Evolutionary conservation across 2,113 vertebrate species (phyloP), one percentile per base, ranked within the genome.

Genomic region (Tachuris rubrigastra): DNA sequence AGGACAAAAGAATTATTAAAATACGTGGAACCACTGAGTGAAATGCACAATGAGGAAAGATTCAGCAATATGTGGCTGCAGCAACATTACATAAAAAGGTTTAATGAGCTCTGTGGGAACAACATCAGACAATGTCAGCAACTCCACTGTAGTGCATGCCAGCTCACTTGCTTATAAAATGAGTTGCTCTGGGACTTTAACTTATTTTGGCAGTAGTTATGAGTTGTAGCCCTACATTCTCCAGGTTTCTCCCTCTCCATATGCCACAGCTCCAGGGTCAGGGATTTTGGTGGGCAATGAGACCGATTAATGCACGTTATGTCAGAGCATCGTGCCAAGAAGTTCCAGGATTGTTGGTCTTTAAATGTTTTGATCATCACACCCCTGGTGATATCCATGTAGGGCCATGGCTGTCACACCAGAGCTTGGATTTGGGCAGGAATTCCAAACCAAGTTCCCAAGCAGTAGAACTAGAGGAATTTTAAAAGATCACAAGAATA

Each of bases 41-140:
- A 93, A 83, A 87, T 4, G 56, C 67, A 69, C 75, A 31, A 52
- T 2, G 75, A 91, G 62, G 87, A 90, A 79, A 73, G 63, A 82
- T 68, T 81, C 37, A 39, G 76, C 69, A 44, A 60, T 46, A 73
- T 4, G 49, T 52, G 89, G 90, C 90, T 92, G 89, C 92, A 94
- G 92, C 88, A 85, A 17, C 2, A 47, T 82, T 95, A 91, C 81
- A 89, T 89, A 73, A 91, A 94, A 67, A 87, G 66, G 27, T 85
- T 95, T 95, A 93, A 97, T 83, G 89, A 93, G 95, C 87, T 96
- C 87, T 44, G 59, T 73, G 91, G 92, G 95, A 96, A 41, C 73
- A 82, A 8, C 89, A 95, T 66, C 90, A 92, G 65, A 75, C 87
- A 35, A 87, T 83, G 71, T 94, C 95, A 95, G 96, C 96, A 87